Base-by-base conservation (phyloP, 1,140 invertebrate species). In the Zaprionus kolodkinae region DNA sequence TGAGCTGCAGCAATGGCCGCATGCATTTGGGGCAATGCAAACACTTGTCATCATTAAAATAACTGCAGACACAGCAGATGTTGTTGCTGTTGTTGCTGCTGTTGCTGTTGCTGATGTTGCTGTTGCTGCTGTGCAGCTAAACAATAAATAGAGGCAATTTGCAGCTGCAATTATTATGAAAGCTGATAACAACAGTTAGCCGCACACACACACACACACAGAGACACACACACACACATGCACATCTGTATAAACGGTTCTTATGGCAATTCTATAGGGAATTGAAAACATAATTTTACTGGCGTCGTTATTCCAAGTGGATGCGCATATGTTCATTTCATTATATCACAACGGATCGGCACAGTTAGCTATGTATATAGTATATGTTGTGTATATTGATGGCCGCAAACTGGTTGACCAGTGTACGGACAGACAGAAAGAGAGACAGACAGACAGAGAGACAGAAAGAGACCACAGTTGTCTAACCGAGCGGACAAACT, bases 31-130 rank as follows among this genome's bases (percentile, higher is more conserved):
- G 65, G 85, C 61, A 84, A 88, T 55, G 74, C 71, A 88, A 88
- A 88, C 84, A 89, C 83, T 88, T 88, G 85, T 88, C 84, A 84
- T 88, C 84, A 89, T 88, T 89, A 88, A 89, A 89, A 88, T 75
- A 88, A 78, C 85, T 73, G 61, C 79, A 67, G 63, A 62, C 54
- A 73, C 78, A 81, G 72, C 69, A 72, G 57, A 76, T 71, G 72
- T 54, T 60, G 72, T 71, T 72, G 72, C n/a, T 35, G 33, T 35
- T n/a, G 38, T 6, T n/a, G 38, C n/a, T 40, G 38, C 38, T n/a
- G 38, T 40, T 40, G 33, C 7, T 48, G 43, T 9, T 48, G 43
- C 0, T 40, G 38, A 0, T 17, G 45, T 11, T 48, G 45, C 9
- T 71, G 67, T 54, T 60, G 67, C 60, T 72, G 73, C n/a, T 76